Conservation (phyloP, 92 coral and sea anemone genomes). For the Phenganax marumi region DNA sequence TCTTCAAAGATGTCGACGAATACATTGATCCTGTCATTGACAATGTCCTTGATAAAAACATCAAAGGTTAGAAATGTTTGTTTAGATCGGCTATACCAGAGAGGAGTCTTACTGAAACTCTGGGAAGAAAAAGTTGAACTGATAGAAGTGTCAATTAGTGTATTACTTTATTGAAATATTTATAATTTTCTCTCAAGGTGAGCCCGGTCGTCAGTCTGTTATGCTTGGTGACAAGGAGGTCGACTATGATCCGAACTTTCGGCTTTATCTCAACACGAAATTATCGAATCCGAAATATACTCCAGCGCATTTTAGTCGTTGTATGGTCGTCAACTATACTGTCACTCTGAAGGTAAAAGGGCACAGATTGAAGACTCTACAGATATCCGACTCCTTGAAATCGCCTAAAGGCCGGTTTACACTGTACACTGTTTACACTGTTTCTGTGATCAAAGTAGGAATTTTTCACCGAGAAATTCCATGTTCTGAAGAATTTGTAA, state of each 20-base stretch:
- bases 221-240: slow-evolving; percentile 98
- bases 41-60: slow-evolving; percentile 91
- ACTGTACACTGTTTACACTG: no score
- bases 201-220: slow-evolving; percentile 96
- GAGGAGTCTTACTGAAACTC: no score
- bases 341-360: slow-evolving; percentile 73
- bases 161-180: neutral
- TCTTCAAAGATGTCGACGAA: slow-evolving; percentile 98
- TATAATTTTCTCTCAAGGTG: slow-evolving; percentile 54
- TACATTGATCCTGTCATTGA: slow-evolving; percentile 98
- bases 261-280: slow-evolving; percentile 95
- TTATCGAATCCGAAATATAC: slow-evolving; percentile 98
- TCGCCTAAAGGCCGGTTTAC: no score
- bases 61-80: slow-evolving; percentile 62
- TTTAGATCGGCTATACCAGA: neutral
- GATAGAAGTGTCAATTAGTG: neutral
- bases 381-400: no score
- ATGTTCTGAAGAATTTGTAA: no score
- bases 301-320: slow-evolving; percentile 97
- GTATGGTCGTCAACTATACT: slow-evolving; percentile 99
- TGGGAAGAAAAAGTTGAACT: no score
- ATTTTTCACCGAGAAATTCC: no score
- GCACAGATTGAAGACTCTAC: neutral
- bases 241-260: slow-evolving; percentile 97
- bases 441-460: no score